phyloP scores from a whole-genome alignment of 2,797 vertebrate genomes.

The Paedocypris micromegethes region DNA sequence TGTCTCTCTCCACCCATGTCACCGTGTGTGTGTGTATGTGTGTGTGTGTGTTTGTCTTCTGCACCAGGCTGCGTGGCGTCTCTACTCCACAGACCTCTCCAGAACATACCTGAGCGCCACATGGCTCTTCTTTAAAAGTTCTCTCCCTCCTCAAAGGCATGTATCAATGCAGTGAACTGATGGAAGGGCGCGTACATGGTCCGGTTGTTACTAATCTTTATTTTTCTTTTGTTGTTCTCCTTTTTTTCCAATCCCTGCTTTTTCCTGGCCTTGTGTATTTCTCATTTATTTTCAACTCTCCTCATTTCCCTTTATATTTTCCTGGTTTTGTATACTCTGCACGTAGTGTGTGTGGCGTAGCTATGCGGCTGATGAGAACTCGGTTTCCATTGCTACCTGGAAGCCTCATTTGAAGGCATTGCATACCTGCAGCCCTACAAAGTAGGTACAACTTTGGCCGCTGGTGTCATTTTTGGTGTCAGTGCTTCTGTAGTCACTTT shows the following conservation, averaged over 20 bases:
- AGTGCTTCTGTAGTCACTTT: constrained; percentile 56
- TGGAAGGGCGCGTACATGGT: constrained; percentile 66
- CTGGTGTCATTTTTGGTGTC: constrained; percentile 69
- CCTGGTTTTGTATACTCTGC: constrained; percentile 69
- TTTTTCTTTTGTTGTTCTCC: constrained; percentile 55
- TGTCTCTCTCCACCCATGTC: constrained; percentile 64
- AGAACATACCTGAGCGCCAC: constrained; percentile 76
- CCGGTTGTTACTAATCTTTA: constrained; percentile 76
- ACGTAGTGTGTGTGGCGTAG: constrained; percentile 98
- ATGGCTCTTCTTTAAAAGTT: constrained; percentile 78
- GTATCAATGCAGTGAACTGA: constrained; percentile 71
- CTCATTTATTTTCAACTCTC: constrained; percentile 46
- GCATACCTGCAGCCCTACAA: constrained; percentile 97
- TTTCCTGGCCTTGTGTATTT: constrained; percentile 64
- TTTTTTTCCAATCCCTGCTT: constrained; percentile 51
- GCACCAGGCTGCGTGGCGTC: constrained; percentile 79
- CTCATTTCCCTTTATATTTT: constrained; percentile 47
- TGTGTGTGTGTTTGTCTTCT: constrained; percentile 56
- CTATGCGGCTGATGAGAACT: constrained; percentile 99
- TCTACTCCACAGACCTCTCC: constrained; percentile 75
- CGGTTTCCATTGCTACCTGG: constrained; percentile 99
- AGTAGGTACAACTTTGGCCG: constrained; percentile 90
- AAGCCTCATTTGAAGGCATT: constrained; percentile 99
- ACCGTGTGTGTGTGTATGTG: constrained; percentile 44
- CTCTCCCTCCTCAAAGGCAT: constrained; percentile 79